phyloP scores from a whole-genome alignment of 2,888 invertebrate genomes.

The Azorinus chamasolen region DNA sequence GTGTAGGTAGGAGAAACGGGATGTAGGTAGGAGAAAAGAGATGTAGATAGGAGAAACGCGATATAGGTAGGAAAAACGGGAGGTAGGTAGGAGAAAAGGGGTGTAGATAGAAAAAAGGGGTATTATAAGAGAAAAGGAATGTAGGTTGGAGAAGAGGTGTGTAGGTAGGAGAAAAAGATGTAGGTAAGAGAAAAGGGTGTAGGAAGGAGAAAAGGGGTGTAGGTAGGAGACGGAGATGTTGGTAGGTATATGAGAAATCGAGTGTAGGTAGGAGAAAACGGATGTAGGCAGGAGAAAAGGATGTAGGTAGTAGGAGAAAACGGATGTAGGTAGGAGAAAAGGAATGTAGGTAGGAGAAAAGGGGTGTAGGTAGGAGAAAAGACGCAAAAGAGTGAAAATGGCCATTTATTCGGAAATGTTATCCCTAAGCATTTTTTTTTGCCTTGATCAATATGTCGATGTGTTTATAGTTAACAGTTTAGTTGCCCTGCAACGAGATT shows the following conservation, averaged over 20 bases:
- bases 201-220: not conserved
- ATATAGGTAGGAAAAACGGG: conserved; percentile 28
- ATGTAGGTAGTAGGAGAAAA: not conserved
- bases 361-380: not conserved
- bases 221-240: not conserved
- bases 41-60: conserved; percentile 33
- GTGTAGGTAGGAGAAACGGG: no score
- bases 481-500: no score
- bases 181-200: not conserved
- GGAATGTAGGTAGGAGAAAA: not conserved
- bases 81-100: not conserved
- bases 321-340: not conserved
- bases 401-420: no score
- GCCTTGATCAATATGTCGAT: no score
- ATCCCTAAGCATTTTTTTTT: no score
- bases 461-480: no score
- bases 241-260: not conserved
- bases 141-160: no score
- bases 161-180: conserved; percentile 8
- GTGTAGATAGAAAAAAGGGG: not conserved
- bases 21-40: conserved; percentile 4
- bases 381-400: not conserved
- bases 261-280: not conserved
- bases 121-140: no score
- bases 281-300: not conserved